Base-by-base conservation (phyloP, 2,113 vertebrate species). In the Eurystomus gularis region DNA sequence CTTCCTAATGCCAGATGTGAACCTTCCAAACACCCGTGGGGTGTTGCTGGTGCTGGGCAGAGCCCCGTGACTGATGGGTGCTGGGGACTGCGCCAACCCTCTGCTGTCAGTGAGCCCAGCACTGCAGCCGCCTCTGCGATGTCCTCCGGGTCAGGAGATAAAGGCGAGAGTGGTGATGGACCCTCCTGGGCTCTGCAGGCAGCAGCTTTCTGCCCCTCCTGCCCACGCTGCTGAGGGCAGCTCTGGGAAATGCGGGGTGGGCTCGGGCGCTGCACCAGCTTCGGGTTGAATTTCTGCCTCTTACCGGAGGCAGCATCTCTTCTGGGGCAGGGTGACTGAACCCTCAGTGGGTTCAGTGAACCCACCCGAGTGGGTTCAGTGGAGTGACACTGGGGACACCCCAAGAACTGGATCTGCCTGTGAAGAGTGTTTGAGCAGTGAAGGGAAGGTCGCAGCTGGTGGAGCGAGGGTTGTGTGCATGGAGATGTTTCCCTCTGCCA, bases 1-100 rank as follows among this genome's bases (percentile, higher is more conserved):
- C 9, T 37, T 57, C 26, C 37, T 16, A 6, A 18, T 0, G 21
- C 28, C 25, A 10, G 42, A 16, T 4, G 26, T 15, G 61, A 94
- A 64, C 60, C 81, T 55, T 5, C 8, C 61, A 10, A 37, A 49
- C 0, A 0, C 31, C 31, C 0, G 0, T 2, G 61, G 26, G 28
- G 66, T 19, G 71, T 1, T 55, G 35, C 35, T 87, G 79, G 42
- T 21, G 60, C 37, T 13, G 52, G 26, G 73, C 68, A 81, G 86
- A 72, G 37, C 37, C 26, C 42, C 0, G 21, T 9, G 54, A 44
- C 29, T 0, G 2, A 8, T 11, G 51, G 8, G 29, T 5, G 37
- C 60, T n/a, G 51, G 51, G 5, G 10, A 33, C 23, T 21, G 54
- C 1, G 12, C 42, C 1, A 13, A 11, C 5, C 25, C 64, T 35